Evolutionary conservation across 2,888 invertebrate genomes (phyloP), one percentile per base, ranked within the genome.

Genomic region (Orchesella flavescens): DNA sequence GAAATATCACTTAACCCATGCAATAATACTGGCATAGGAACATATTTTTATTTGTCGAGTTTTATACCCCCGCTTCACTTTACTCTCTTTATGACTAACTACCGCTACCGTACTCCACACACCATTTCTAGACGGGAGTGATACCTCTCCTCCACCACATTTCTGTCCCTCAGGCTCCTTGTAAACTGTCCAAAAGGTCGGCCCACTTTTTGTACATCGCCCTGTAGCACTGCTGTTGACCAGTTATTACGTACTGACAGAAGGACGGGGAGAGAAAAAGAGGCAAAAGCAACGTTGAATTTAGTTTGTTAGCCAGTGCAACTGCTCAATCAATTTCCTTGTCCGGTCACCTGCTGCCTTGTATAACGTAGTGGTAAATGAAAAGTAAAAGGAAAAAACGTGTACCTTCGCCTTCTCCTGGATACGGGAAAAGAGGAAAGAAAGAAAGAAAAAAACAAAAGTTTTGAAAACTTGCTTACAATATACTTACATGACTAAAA

Each of bases 111-210:
- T 34, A 7, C 34, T 34, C 34, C 34, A 34, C 34, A 34, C 34
- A 34, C 34, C 34, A 34, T 4, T 34, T 34, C 34, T 34, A 7
- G 7, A 34, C 34, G 34, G 3, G 34, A 34, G 3, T 34, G 34
- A 34, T 34, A 34, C 34, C 34, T 34, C 34, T 34, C 34, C 34
- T 34, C 34, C 3, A 34, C 34, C 7, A 34, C 34, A 34, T 34
- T 34, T 34, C 21, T 75, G 68, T 74, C 74, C 81, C 81, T 68
- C 81, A 68, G 81, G 81, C 74, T 43, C 61, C 74, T 61, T 74
- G 81, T 81, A 69, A 81, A n/a, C 81, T 81, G 81, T 81, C 81
- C 69, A 75, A 61, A 81, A 81, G 81, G 75, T 69, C 81, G 81
- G 69, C 74, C 81, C 81, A 80, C 66, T 74, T 81, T 81, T 75